A percentile compares a stretch with the other conserved stretches of the same genome.
These are phyloP conservation scores for Drosophila guanche DNA, from an alignment of 1,140 invertebrate species.

Conservation along the genomic window DNA sequence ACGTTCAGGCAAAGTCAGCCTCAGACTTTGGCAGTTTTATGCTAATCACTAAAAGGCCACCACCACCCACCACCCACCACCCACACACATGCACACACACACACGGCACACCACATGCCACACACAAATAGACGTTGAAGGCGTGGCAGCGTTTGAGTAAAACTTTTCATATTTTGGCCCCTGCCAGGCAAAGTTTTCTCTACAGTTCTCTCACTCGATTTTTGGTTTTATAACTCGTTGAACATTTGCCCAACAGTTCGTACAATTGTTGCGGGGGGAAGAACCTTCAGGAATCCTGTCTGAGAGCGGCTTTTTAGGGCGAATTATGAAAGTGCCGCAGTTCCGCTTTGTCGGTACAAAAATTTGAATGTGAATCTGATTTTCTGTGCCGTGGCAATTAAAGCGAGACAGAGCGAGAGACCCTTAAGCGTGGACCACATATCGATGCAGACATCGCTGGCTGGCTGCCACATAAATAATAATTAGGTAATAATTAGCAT, in stretches of 20 bases:
- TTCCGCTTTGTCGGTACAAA: constrained; percentile 30
- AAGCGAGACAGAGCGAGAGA: too few species aligned
- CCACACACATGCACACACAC: constrained; percentile 16
- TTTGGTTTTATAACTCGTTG: constrained; percentile 70
- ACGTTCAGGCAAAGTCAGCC: constrained; percentile 12
- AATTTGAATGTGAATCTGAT: constrained; percentile 29
- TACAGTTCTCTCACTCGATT: constrained; percentile 39
- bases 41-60: constrained; percentile 75
- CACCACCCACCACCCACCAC: constrained; percentile 23
- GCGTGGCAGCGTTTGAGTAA: constrained; percentile 41
- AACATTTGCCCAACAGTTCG: constrained; percentile 73
- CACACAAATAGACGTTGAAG: constrained; percentile 8
- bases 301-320: constrained; percentile 47
- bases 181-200: constrained; percentile 51
- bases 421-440: too few species aligned
- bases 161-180: constrained; percentile 74
- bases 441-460: too few species aligned
- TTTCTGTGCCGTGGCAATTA: constrained; percentile 7
- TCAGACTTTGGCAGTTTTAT: constrained; percentile 78
- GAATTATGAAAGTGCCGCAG: constrained; percentile 56
- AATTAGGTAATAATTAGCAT: constrained; percentile 79
- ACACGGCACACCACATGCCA: constrained; percentile 3
- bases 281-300: constrained; percentile 31
- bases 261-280: constrained; percentile 36
- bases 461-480: constrained; percentile 59